Base-by-base conservation (phyloP, 2,113 vertebrate species). In the Elgaria multicarinata region DNA sequence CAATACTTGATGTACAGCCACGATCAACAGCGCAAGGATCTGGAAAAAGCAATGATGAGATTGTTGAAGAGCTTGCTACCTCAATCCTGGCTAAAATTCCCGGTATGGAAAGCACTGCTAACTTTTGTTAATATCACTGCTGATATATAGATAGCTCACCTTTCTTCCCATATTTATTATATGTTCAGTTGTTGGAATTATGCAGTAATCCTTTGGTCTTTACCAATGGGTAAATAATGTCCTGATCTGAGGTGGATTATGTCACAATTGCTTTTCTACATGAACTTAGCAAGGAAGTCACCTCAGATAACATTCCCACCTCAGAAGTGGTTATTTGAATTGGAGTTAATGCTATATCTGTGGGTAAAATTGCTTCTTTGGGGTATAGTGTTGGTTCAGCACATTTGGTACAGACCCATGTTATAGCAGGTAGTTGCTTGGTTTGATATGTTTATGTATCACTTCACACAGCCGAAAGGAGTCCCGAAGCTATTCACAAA, bases 1-100 rank as follows among this genome's bases (percentile, higher is more conserved):
- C 96, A 92, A 97, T 98, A 86, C 92, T 98, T 92, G 97, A 97
- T 74, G 95, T 98, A 18, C 97, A 98, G 81, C 97, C 97, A 80
- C 96, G 97, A 84, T 96, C 96, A 50, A 95, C 95, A 64, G 64
- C 96, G 18, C 83, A 92, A 4, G 89, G 95, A 28, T 95, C 95
- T n/a, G 97, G 96, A 36, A 98, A 98, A 95, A 98, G 96, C 91
- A 97, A 97, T 31, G 97, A 98, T 24, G 81, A 98, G 90, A 97
- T 98, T 66, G 95, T 98, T 78, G 96, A 97, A 22, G 96, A 96
- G 46, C 92, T 98, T 76, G 96, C 97, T 72, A 94, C 93, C 91
- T 97, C 95, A 10, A 96, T 97, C 77, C 94, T 94, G 31, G 88
- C 92, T 72, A 98, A 95, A 92, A 87, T 98, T 83, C 96, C 96